Percentiles rank a stretch among this genome's conserved stretches.
These are phyloP conservation scores for Xestia ashworthii DNA, from an alignment of 2,888 invertebrate genomes.

Conservation along the genomic window DNA sequence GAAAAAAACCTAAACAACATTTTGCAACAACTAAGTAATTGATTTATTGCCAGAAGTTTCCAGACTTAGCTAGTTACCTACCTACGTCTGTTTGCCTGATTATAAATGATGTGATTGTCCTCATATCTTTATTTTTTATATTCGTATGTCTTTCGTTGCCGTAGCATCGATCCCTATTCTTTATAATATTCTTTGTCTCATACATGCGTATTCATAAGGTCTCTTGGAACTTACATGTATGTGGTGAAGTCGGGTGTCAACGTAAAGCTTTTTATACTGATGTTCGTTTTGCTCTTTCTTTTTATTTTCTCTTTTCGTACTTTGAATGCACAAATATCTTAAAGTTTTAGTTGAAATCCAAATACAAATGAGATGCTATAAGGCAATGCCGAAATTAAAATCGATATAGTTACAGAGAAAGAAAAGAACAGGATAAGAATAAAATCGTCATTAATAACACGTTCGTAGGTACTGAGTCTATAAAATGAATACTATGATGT, in stretches of 20 bases:
- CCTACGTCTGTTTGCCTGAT: constrained; percentile 31
- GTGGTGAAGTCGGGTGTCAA: constrained; percentile 19
- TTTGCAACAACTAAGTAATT: constrained; percentile 11
- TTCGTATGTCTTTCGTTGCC: background rate
- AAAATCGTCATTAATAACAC: background rate
- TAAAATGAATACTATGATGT: background rate
- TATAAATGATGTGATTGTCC: constrained; percentile 29
- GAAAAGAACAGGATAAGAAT: background rate
- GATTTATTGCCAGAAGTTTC: constrained; percentile 36
- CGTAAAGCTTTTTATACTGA: constrained; percentile 1
- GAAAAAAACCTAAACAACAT: constrained; percentile 9
- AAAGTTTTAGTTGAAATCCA: background rate
- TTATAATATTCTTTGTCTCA: constrained; percentile 5
- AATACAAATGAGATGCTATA: background rate
- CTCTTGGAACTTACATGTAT: constrained; percentile 18
- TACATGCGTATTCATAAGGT: constrained; percentile 4
- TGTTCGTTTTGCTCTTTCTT: background rate
- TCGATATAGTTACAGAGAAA: background rate
- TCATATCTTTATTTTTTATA: constrained; percentile 23
- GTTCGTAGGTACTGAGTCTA: background rate
- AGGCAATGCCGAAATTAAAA: background rate
- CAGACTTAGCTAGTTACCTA: constrained; percentile 20
- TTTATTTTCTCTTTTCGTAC: background rate
- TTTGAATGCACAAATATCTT: background rate
- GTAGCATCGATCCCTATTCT: constrained; percentile 17